These are phyloP conservation scores for Heptranchias perlo DNA, from an alignment of 2,113 vertebrate genomes.

Conservation along the genomic window DNA sequence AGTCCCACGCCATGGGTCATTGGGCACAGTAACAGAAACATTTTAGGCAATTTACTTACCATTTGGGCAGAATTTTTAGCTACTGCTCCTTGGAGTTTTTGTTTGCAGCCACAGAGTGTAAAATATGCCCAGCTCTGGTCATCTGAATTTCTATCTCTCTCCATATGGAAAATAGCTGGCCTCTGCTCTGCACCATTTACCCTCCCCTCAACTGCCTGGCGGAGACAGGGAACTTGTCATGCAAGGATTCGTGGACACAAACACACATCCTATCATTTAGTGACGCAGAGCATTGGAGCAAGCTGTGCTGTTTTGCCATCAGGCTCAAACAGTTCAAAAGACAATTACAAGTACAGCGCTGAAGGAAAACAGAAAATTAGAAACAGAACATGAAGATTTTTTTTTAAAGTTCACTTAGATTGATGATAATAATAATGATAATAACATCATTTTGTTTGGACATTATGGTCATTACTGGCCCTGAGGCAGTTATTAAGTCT, in stretches of 20 bases:
- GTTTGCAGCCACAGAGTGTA: too few species aligned
- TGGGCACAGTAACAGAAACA: neutral
- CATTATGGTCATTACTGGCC: neutral
- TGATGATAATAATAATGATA: slow-evolving; percentile 6
- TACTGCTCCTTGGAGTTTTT: neutral
- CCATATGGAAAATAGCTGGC: neutral
- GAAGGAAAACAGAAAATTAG: slow-evolving; percentile 19
- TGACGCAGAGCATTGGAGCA: neutral
- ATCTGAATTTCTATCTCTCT: neutral
- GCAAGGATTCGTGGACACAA: neutral
- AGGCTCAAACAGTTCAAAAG: neutral
- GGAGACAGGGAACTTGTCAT: neutral
- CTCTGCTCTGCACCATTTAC: neutral
- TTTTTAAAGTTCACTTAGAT: neutral
- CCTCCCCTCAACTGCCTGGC: neutral
- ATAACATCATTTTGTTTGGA: neutral
- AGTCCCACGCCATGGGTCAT: neutral
- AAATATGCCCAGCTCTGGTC: too few species aligned
- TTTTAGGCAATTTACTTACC: neutral
- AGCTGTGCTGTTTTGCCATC: neutral
- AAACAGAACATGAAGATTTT: neutral
- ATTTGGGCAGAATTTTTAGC: neutral
- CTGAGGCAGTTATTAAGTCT: slow-evolving; percentile 1
- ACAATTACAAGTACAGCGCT: neutral
- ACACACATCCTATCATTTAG: neutral